A percentile compares a stretch with the other conserved stretches of the same genome.
phyloP scores from a whole-genome alignment of 2,797 vertebrate species.

The Neoniphon sammara region DNA sequence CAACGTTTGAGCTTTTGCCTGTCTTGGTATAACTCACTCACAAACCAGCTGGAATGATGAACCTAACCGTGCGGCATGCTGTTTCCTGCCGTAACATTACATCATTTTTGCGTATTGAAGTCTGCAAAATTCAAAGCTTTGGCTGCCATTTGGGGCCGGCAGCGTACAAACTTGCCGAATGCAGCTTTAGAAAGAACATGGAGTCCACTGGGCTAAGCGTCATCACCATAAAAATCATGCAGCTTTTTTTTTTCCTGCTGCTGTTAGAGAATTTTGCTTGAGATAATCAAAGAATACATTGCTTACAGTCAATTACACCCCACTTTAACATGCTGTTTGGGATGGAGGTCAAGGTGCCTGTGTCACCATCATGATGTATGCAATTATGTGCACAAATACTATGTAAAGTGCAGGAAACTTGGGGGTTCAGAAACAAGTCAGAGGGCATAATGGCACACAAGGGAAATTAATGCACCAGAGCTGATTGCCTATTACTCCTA shows the following conservation, averaged over 20 bases:
- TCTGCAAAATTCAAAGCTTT: too few species aligned
- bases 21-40: too few species aligned
- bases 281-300: slow-evolving; percentile 59
- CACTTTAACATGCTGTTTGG: slow-evolving; percentile 50
- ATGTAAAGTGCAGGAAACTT: slow-evolving; percentile 18
- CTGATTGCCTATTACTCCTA: slow-evolving; percentile 22
- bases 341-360: slow-evolving; percentile 36
- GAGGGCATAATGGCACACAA: slow-evolving; percentile 38
- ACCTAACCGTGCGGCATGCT: too few species aligned
- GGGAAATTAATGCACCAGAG: slow-evolving; percentile 36
- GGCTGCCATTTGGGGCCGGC: too few species aligned
- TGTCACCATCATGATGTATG: slow-evolving; percentile 52
- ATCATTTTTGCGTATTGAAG: too few species aligned
- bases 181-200: too few species aligned
- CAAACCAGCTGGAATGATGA: too few species aligned
- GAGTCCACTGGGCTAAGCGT: too few species aligned
- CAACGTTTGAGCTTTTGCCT: too few species aligned
- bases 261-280: not conserved
- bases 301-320: slow-evolving; percentile 62
- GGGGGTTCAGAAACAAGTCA: slow-evolving; percentile 39
- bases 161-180: too few species aligned
- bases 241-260: not conserved
- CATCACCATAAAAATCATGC: too few species aligned
- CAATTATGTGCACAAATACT: slow-evolving; percentile 57
- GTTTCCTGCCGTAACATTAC: too few species aligned